These are phyloP conservation scores for Parus major DNA, from an alignment of 2,113 vertebrate genomes.

Conservation along the genomic window DNA sequence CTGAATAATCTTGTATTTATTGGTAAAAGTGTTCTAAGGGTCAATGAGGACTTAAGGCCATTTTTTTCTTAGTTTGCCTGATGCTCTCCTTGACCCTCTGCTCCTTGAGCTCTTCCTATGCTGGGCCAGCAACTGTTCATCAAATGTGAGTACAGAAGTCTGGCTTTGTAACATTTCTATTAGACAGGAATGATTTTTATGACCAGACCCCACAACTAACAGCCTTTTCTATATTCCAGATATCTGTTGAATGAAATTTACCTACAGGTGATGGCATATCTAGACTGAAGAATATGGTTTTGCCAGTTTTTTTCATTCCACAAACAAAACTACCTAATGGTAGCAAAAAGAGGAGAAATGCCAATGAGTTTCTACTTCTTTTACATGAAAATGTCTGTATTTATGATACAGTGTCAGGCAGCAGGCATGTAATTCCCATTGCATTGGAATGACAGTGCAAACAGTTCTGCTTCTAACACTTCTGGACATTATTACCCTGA, in stretches of 20 bases:
- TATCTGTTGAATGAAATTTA: background rate
- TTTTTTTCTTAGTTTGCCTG: background rate
- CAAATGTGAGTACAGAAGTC: background rate
- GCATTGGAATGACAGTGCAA: background rate
- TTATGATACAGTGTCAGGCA: background rate
- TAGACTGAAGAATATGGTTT: background rate
- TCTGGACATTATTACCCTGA: background rate
- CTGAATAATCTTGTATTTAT: background rate
- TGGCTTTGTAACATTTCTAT: background rate
- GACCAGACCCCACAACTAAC: background rate
- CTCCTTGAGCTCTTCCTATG: background rate
- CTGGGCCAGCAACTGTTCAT: background rate
- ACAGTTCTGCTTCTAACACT: background rate
- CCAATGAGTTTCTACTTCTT: background rate
- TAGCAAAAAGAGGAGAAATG: background rate
- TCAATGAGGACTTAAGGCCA: background rate
- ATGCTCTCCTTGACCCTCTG: background rate
- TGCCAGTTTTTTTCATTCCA: background rate
- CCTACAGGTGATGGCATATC: background rate
- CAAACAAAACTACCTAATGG: background rate
- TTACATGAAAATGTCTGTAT: background rate
- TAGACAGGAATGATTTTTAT: background rate
- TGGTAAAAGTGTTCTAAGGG: background rate
- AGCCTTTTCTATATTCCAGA: background rate
- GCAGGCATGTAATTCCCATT: background rate